Conservation (phyloP, 2,888 invertebrate species). For the Aphodius sticticus region DNA sequence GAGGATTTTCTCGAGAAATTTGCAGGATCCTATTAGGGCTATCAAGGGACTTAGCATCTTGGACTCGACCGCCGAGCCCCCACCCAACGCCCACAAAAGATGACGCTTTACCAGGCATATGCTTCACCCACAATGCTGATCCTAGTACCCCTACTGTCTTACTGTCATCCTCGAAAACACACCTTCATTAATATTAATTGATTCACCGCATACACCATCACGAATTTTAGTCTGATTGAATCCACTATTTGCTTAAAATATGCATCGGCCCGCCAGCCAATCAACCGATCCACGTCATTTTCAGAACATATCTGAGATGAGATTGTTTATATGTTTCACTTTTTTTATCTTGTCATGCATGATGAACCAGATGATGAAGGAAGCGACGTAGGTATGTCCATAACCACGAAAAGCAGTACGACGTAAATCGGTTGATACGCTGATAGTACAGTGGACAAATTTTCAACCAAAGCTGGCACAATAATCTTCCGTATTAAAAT, state of each 20-base stretch:
- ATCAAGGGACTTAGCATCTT: background rate
- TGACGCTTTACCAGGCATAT: background rate
- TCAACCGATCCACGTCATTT: no score
- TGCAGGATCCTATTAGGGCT: background rate
- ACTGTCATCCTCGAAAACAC: background rate
- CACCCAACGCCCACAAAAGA: background rate
- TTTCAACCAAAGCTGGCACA: no score
- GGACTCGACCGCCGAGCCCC: background rate
- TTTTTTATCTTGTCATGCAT: no score
- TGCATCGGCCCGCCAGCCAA: no score
- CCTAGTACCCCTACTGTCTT: background rate
- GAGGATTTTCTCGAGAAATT: background rate
- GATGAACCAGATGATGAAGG: no score
- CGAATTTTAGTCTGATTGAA: background rate
- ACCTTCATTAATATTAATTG: background rate
- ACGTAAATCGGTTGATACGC: no score
- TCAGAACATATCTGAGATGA: no score
- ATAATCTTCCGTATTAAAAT: no score
- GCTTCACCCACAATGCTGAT: background rate
- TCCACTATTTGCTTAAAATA: background rate
- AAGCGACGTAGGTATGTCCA: no score
- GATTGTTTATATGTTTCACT: no score
- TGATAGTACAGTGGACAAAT: no score
- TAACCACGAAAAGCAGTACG: no score
- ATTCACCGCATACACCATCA: background rate